phyloP scores from a whole-genome alignment of 2,888 invertebrate genomes.

The Julus scanicus region DNA sequence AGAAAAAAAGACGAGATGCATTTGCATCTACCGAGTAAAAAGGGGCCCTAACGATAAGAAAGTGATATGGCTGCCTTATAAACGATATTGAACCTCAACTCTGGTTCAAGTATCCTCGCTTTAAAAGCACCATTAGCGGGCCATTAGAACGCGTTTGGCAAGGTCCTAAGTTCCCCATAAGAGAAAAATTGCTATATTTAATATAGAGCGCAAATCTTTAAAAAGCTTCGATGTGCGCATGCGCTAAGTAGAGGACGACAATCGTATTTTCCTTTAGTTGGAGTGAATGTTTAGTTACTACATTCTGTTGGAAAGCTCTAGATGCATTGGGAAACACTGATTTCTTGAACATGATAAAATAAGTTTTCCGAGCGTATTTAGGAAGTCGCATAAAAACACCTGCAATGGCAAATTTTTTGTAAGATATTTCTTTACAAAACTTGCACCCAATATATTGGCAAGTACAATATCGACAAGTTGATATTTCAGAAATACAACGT shows the following conservation, averaged over 20 bases:
- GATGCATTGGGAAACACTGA: not conserved
- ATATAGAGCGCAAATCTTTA: constrained; percentile 5
- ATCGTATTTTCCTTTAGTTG: not conserved
- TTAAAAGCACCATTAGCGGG: constrained; percentile 22
- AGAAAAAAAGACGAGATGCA: not conserved
- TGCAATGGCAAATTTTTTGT: too few relatives aligned
- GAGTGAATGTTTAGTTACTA: not conserved
- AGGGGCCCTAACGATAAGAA: not conserved
- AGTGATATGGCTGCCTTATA: not conserved
- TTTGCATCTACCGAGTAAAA: not conserved
- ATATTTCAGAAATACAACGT: too few relatives aligned
- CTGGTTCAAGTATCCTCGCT: constrained; percentile 33
- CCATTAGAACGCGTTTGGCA: constrained; percentile 3
- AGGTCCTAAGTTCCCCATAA: not conserved
- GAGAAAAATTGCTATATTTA: constrained; percentile 19
- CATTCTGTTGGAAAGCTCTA: not conserved
- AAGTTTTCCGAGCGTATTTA: too few relatives aligned
- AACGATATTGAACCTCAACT: constrained; percentile 7
- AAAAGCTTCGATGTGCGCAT: not conserved
- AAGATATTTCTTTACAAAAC: too few relatives aligned
- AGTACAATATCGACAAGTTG: too few relatives aligned
- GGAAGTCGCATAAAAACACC: too few relatives aligned
- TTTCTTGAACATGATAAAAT: not conserved
- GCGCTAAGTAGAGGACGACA: not conserved
- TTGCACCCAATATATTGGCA: too few relatives aligned